Base-by-base conservation (phyloP, 2,888 invertebrate genomes). In the Drosophila mimetica region DNA sequence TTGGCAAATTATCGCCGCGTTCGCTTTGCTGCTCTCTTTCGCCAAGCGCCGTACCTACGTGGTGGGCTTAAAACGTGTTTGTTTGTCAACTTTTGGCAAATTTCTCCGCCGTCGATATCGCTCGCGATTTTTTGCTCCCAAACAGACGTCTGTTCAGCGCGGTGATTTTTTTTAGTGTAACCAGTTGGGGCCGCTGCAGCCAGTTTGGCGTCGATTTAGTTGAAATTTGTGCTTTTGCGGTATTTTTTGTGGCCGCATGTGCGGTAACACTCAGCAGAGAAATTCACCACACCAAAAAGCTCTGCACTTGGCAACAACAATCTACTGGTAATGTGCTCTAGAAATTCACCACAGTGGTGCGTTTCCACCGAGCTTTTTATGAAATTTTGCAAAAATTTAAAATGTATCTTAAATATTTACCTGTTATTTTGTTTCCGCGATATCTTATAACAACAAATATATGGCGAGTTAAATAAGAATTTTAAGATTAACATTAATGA, bases 71-170 rank as follows among this genome's bases (percentile, higher is more conserved):
- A 53, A 72, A 72, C 72, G 71, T 72, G 54, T 73, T 73, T 73
- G 34, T 58, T 47, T 57, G 39, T 48, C n/a, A 54, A 55, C 66
- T 34, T 51, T 70, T 53, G 47, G 58, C 82, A 84, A 84, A 69
- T 78, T 76, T 81, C 63, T 69, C 67, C 42, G 67, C 66, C 72
- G 67, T 51, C 60, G 39, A 53, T 18, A 28, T 25, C 28, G 8
- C 41, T 71, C 13, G 42, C 55, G 77, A 73, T 61, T 70, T 70
- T 41, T 54, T 18, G 22, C 14, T 32, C 14, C 14, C 9, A 25
- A 54, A 44, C 20, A 36, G 36, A 84, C 81, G 86, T 74, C 74
- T 69, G 79, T 52, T 71, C 76, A 51, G 63, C 72, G 72, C 83
- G 52, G 64, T 82, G 59, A 71, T 16, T 37, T 37, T 37, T 14